Conservation (phyloP, 2,797 vertebrate genomes). For the Rhinophrynus dorsalis region DNA sequence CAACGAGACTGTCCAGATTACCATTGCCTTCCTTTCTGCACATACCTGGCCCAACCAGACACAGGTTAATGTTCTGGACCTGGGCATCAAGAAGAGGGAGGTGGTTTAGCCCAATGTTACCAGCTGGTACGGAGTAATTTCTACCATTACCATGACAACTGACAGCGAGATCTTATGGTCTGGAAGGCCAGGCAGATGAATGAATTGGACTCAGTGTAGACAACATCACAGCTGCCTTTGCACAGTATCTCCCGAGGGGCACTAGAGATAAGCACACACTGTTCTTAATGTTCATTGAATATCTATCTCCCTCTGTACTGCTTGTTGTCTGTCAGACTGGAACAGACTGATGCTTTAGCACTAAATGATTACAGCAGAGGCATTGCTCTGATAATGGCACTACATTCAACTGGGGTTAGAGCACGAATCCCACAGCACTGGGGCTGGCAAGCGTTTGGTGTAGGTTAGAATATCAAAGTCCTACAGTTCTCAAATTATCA, state of each 20-base stretch:
- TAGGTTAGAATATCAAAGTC: neutral
- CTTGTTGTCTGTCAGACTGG: neutral
- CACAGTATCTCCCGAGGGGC: conserved; percentile 13
- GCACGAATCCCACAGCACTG: neutral
- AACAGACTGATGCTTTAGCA: neutral
- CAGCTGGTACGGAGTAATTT: conserved; percentile 8
- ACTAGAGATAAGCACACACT: conserved; percentile 17
- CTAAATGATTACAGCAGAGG: neutral
- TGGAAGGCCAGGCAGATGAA: conserved; percentile 20
- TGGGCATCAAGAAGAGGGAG: neutral
- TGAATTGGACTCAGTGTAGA: conserved; percentile 23
- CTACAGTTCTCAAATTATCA: too few relatives aligned
- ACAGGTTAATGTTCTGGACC: neutral
- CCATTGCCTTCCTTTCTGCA: neutral
- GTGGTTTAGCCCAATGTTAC: neutral
- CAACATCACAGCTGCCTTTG: conserved; percentile 27
- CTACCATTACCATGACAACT: conserved; percentile 43
- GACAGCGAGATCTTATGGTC: conserved; percentile 21
- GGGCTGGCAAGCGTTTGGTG: neutral
- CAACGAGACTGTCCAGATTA: neutral
- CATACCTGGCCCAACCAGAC: neutral
- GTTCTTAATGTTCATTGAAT: conserved; percentile 2
- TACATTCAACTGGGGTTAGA: neutral
- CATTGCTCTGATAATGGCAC: neutral
- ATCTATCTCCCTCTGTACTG: neutral